A percentile compares a stretch with the other conserved stretches of the same genome.
phyloP scores from a whole-genome alignment of 2,888 invertebrate species.

The Plagodis pulveraria region DNA sequence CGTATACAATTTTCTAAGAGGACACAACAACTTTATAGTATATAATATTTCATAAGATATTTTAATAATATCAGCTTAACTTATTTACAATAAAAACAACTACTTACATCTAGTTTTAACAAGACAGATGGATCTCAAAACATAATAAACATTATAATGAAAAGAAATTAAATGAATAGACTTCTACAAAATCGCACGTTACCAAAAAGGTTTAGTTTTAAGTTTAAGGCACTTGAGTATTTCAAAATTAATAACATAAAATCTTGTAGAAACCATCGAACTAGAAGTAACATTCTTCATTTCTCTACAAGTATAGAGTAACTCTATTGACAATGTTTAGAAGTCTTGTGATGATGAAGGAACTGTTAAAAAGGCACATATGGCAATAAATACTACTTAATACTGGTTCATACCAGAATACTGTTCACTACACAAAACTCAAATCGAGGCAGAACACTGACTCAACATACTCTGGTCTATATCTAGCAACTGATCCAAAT shows the following conservation, averaged over 20 bases:
- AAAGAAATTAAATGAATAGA: neutral
- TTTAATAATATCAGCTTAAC: slow-evolving; percentile 4
- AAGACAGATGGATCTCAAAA: neutral
- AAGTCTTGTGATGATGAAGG: slow-evolving; percentile 49
- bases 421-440: slow-evolving; percentile 35
- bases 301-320: no score
- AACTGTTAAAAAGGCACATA: slow-evolving; percentile 49
- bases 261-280: neutral
- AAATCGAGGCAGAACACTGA: slow-evolving; percentile 1
- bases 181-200: neutral
- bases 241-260: slow-evolving; percentile 13
- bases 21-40: slow-evolving; percentile 2
- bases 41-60: neutral
- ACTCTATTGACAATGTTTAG: neutral
- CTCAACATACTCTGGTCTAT: slow-evolving; percentile 11
- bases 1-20: neutral
- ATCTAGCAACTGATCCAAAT: slow-evolving; percentile 24
- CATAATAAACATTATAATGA: neutral
- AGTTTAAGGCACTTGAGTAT: slow-evolving; percentile 6
- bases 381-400: slow-evolving; percentile 31
- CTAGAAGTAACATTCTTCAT: neutral
- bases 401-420: slow-evolving; percentile 47
- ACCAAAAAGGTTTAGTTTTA: neutral
- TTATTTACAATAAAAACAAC: slow-evolving; percentile 47
- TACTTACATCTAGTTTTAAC: slow-evolving; percentile 12